Conservation (phyloP, 1,140 invertebrate genomes). For the Leptinotarsa undecemlineata region DNA sequence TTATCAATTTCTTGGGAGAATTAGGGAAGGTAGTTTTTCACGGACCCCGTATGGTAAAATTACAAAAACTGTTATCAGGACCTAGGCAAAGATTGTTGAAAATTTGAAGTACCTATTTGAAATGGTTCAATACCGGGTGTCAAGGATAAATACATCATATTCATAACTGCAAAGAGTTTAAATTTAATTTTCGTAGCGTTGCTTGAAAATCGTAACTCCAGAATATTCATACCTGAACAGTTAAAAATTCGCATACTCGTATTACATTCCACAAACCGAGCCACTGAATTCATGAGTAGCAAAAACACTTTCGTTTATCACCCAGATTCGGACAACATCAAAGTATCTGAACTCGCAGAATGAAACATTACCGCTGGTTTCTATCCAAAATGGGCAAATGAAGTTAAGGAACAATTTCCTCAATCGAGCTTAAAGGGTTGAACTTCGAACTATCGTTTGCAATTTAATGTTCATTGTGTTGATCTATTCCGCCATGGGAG, state of each 20-base stretch:
- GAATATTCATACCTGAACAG: neutral
- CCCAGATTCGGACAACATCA: neutral
- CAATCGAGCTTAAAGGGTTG: neutral
- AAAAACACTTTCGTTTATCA: neutral
- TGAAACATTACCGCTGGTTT: neutral
- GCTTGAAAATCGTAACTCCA: neutral
- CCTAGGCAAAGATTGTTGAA: too few species aligned
- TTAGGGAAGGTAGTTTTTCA: too few species aligned
- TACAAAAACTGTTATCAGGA: too few species aligned
- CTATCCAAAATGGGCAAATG: neutral
- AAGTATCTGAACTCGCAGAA: neutral
- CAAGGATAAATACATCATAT: too few species aligned
- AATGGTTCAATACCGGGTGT: too few species aligned
- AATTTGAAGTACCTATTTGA: too few species aligned
- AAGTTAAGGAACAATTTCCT: neutral
- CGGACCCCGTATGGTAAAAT: too few species aligned
- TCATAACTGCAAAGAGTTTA: too few species aligned
- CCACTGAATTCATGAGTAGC: neutral
- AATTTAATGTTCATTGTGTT: neutral
- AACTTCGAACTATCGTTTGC: neutral
- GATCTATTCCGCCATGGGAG: neutral
- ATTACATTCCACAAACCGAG: neutral
- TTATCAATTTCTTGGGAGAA: too few species aligned
- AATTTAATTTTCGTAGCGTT: too few species aligned
- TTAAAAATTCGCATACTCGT: neutral